phyloP scores from a whole-genome alignment of 1,140 invertebrate genomes.

The Chymomyza costata region DNA sequence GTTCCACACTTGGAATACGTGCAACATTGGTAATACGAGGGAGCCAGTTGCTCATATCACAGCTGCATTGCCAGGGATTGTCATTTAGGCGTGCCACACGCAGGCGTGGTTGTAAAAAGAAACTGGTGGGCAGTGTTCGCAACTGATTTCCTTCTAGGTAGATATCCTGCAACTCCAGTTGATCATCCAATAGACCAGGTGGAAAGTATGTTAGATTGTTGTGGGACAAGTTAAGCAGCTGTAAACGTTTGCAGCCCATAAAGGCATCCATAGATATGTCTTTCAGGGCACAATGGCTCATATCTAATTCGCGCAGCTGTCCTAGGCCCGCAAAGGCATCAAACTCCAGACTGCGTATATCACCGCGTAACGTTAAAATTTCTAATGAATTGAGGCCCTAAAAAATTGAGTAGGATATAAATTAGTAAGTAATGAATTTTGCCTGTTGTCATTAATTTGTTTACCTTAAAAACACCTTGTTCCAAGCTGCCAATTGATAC shows the following conservation, averaged over 20 bases:
- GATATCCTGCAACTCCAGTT: constrained; percentile 79
- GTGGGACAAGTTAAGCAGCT: constrained; percentile 79
- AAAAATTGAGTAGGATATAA: neutral
- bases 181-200: constrained; percentile 80
- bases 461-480: constrained; percentile 77
- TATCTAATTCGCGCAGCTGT: constrained; percentile 78
- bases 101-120: constrained; percentile 78
- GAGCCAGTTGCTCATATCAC: constrained; percentile 81
- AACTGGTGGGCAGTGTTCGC: constrained; percentile 77
- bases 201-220: constrained; percentile 80
- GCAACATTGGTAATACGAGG: constrained; percentile 77
- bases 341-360: constrained; percentile 79
- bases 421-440: neutral
- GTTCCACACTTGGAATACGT: constrained; percentile 46
- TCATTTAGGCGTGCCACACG: constrained; percentile 77
- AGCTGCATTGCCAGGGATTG: constrained; percentile 84
- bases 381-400: constrained; percentile 68
- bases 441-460: neutral
- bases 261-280: constrained; percentile 83
- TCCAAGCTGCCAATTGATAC: constrained; percentile 78
- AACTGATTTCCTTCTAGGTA: constrained; percentile 80
- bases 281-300: constrained; percentile 79
- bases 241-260: constrained; percentile 79
- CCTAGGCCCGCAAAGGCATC: constrained; percentile 81
- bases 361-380: constrained; percentile 75